Evolutionary conservation across 1,140 invertebrate genomes (phyloP).

Genomic region (Diorhabda carinulata): DNA sequence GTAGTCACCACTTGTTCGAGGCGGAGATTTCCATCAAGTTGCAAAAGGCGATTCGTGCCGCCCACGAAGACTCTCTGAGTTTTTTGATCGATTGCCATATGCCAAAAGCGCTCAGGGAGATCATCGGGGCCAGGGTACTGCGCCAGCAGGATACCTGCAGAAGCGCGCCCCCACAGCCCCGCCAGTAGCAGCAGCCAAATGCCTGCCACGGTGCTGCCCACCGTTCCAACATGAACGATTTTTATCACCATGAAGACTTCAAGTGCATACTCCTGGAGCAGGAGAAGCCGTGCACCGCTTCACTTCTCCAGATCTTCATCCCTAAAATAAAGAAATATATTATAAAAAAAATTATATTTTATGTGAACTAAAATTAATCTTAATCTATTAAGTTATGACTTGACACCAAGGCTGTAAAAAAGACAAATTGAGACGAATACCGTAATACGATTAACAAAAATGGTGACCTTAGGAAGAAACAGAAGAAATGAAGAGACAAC

Average conservation of each 20-base stretch:
- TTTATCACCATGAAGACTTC: slow-evolving; percentile 40
- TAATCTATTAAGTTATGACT: too few relatives aligned
- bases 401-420: too few relatives aligned
- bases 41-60: slow-evolving; percentile 78
- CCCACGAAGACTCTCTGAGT: slow-evolving; percentile 65
- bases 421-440: too few relatives aligned
- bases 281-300: slow-evolving; percentile 34
- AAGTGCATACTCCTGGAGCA: slow-evolving; percentile 33
- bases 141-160: slow-evolving; percentile 39
- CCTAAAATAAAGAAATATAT: slow-evolving; percentile 36
- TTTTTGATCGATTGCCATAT: slow-evolving; percentile 60
- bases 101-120: slow-evolving; percentile 51
- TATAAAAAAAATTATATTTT: background rate
- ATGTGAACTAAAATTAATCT: background rate
- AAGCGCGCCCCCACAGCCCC: slow-evolving; percentile 36
- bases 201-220: slow-evolving; percentile 38
- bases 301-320: slow-evolving; percentile 32
- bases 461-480: too few relatives aligned
- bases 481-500: too few relatives aligned
- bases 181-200: slow-evolving; percentile 40
- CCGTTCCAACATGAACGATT: slow-evolving; percentile 34
- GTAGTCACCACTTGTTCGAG: slow-evolving; percentile 63
- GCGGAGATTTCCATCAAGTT: slow-evolving; percentile 70
- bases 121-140: slow-evolving; percentile 49
- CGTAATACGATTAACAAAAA: too few relatives aligned